phyloP scores from a whole-genome alignment of 2,888 invertebrate species.

The Caenorhabditis plicata region DNA sequence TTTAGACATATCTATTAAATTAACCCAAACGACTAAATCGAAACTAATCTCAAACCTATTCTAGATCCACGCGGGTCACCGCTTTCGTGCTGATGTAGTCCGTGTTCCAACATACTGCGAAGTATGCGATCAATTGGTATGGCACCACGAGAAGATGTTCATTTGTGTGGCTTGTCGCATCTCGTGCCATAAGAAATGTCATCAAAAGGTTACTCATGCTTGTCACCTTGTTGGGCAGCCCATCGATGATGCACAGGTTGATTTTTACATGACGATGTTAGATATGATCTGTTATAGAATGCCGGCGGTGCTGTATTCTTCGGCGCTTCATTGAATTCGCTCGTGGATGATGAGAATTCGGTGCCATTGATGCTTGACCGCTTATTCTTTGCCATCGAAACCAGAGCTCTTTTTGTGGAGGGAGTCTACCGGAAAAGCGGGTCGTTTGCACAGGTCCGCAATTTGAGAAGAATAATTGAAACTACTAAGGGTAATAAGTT shows the following conservation, averaged over 20 bases:
- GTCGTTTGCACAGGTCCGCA: constrained; percentile 67
- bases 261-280: neutral
- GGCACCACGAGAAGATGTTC: constrained; percentile 81
- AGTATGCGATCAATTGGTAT: constrained; percentile 80
- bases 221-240: constrained; percentile 55
- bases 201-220: constrained; percentile 73
- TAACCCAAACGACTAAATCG: too few relatives aligned
- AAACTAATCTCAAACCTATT: too few relatives aligned
- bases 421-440: constrained; percentile 86
- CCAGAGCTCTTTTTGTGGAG: constrained; percentile 86
- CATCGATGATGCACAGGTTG: constrained; percentile 18
- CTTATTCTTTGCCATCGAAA: constrained; percentile 84
- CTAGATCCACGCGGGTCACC: constrained; percentile 78
- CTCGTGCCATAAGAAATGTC: constrained; percentile 89
- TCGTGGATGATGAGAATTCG: constrained; percentile 69
- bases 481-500: constrained; percentile 9
- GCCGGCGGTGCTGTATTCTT: constrained; percentile 72
- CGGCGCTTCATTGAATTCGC: constrained; percentile 77
- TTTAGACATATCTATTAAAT: too few relatives aligned
- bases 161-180: constrained; percentile 77
- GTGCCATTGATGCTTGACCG: constrained; percentile 82
- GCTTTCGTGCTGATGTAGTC: constrained; percentile 84
- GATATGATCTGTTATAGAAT: neutral
- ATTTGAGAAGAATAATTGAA: constrained; percentile 67
- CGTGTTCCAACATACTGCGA: constrained; percentile 95